Conservation (phyloP, 2,888 invertebrate genomes). For the Eristalinus sepulchralis region DNA sequence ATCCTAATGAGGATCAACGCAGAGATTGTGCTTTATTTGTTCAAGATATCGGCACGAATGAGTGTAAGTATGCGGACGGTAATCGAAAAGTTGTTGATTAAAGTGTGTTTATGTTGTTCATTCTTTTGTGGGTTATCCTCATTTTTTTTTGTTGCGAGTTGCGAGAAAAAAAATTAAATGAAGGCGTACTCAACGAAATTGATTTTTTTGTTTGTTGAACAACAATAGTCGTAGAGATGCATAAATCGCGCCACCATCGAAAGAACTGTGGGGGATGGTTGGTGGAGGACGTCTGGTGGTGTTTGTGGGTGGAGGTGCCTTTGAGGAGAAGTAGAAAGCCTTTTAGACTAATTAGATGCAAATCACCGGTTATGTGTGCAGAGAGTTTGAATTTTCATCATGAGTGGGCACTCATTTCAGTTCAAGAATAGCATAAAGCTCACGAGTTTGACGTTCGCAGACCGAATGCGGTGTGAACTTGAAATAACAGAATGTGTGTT, state of each 20-base stretch:
- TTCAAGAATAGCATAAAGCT: slow-evolving; percentile 8
- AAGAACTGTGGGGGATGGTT: background rate
- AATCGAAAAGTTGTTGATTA: slow-evolving; percentile 44
- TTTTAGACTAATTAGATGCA: slow-evolving; percentile 70
- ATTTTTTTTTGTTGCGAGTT: background rate
- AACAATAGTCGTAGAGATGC: slow-evolving; percentile 49
- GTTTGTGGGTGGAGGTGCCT: slow-evolving; percentile 7
- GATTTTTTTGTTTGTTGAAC: slow-evolving; percentile 54
- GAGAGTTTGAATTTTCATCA: slow-evolving; percentile 31
- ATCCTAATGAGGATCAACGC: slow-evolving; percentile 48
- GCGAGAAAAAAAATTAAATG: slow-evolving; percentile 12
- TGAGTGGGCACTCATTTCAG: slow-evolving; percentile 20
- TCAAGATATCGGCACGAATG: slow-evolving; percentile 17
- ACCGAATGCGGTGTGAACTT: background rate
- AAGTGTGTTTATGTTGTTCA: background rate
- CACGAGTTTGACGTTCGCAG: background rate
- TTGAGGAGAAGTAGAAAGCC: slow-evolving; percentile 51
- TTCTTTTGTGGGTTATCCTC: background rate
- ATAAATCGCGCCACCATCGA: slow-evolving; percentile 51
- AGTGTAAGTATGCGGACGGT: slow-evolving; percentile 15
- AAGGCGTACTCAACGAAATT: slow-evolving; percentile 56
- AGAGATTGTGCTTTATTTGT: slow-evolving; percentile 30
- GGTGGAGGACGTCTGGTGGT: too few relatives aligned
- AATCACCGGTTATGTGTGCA: slow-evolving; percentile 41
- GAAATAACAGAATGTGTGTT: background rate